A percentile compares a stretch with the other conserved stretches of the same genome.
Conservation (phyloP, 2,888 invertebrate genomes). For the Limnephilus auricula region DNA sequence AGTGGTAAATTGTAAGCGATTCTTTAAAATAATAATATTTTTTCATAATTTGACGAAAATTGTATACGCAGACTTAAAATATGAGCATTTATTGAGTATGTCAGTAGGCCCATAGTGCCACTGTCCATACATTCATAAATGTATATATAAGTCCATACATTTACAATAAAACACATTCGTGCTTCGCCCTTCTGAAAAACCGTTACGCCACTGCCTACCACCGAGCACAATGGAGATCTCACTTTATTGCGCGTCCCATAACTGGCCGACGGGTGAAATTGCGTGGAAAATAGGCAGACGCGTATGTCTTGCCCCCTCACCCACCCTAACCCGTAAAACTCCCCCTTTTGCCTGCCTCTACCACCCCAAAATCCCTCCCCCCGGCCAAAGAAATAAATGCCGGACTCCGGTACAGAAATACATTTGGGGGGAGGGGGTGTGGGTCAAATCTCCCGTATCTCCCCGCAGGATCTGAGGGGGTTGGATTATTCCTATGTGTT, state of each 20-base stretch:
- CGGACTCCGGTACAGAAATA: not conserved
- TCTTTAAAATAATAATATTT: not conserved
- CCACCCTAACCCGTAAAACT: constrained; percentile 24
- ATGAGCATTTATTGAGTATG: not conserved
- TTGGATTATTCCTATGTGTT: not conserved
- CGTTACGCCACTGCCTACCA: constrained; percentile 33
- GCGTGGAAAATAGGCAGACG: constrained; percentile 66
- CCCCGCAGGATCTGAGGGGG: not conserved
- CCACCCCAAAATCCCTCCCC: constrained; percentile 7
- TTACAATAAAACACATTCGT: not conserved
- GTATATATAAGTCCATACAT: not conserved
- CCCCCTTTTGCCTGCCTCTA: not conserved
- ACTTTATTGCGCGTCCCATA: constrained; percentile 61
- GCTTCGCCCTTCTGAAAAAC: not conserved
- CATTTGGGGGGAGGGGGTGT: not conserved
- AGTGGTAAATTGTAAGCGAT: too few species aligned
- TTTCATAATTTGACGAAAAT: not conserved
- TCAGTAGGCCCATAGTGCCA: not conserved
- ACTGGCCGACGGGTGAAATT: constrained; percentile 65
- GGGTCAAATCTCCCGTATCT: not conserved
- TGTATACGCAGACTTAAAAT: not conserved
- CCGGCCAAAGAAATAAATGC: not conserved
- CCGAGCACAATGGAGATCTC: constrained; percentile 49
- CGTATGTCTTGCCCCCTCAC: constrained; percentile 58
- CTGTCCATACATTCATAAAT: not conserved